Percentiles rank a stretch among this genome's conserved stretches.
These are phyloP conservation scores for Cromileptes altivelis DNA, from an alignment of 2,113 vertebrate species.

Conservation along the genomic window DNA sequence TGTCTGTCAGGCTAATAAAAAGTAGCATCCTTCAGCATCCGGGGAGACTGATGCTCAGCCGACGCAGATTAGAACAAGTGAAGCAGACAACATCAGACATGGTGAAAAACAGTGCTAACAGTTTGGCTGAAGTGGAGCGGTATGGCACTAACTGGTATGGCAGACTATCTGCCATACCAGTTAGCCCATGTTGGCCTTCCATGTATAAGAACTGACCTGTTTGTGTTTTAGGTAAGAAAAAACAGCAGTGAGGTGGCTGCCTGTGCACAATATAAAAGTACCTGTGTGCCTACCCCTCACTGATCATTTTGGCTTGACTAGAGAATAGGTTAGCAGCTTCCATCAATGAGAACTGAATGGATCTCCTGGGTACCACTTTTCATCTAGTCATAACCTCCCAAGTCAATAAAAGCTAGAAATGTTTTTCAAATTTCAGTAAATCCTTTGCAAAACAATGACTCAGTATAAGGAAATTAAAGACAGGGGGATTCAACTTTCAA, in stretches of 20 bases:
- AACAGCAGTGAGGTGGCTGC: not conserved
- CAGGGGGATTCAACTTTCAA: conserved; percentile 1
- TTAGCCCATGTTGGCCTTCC: not conserved
- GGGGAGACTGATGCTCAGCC: conserved; percentile 15
- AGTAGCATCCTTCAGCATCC: conserved; percentile 47
- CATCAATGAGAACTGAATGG: not conserved
- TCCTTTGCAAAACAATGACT: not conserved
- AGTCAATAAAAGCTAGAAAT: not conserved
- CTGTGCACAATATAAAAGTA: not conserved
- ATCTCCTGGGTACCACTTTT: conserved; percentile 14
- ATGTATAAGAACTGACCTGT: not conserved
- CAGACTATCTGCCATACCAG: not conserved
- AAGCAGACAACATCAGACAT: conserved; percentile 51
- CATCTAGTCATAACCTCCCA: not conserved
- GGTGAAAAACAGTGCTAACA: conserved; percentile 14
- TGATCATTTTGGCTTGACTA: not conserved
- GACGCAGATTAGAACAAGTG: conserved; percentile 22
- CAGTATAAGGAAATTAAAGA: conserved; percentile 17
- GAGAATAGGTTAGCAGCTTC: not conserved
- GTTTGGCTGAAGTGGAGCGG: not conserved
- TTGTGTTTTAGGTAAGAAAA: not conserved
- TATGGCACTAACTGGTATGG: too few species aligned
- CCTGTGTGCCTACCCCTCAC: not conserved
- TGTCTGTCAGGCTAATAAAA: conserved; percentile 62
- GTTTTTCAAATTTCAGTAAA: not conserved